Conservation (phyloP, 2,888 invertebrate species). For the Agrotis segetum region DNA sequence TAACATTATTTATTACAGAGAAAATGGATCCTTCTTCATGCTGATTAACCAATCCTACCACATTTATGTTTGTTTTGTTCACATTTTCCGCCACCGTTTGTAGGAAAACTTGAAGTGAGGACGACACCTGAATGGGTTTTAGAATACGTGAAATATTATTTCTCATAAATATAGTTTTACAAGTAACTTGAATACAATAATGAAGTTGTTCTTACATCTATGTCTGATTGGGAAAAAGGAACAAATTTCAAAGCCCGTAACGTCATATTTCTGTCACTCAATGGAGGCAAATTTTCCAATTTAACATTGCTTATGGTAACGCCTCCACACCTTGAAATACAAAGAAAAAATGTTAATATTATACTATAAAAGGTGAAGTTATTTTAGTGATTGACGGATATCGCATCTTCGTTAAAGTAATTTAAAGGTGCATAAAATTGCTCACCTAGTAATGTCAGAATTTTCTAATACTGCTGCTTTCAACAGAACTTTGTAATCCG, state of each 20-base stretch:
- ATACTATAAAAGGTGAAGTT: too few species aligned
- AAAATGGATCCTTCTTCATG: conserved; percentile 40
- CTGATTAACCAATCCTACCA: conserved; percentile 55
- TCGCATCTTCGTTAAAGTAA: too few species aligned
- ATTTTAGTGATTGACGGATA: too few species aligned
- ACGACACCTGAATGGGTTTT: conserved; percentile 40
- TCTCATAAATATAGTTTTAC: neutral
- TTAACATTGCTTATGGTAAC: conserved; percentile 64
- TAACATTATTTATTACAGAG: conserved; percentile 43
- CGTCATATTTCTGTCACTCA: conserved; percentile 32
- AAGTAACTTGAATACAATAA: too few species aligned
- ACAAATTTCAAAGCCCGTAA: conserved; percentile 60
- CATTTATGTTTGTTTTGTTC: conserved; percentile 56
- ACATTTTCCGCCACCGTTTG: conserved; percentile 70
- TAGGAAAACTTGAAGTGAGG: conserved; percentile 62
- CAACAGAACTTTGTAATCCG: too few species aligned
- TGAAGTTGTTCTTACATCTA: conserved; percentile 57
- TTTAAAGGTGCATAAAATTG: too few species aligned
- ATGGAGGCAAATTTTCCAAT: conserved; percentile 55
- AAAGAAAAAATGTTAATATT: too few species aligned
- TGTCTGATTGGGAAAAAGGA: conserved; percentile 35
- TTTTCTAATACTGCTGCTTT: too few species aligned
- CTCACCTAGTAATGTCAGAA: too few species aligned
- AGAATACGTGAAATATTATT: neutral
- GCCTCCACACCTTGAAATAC: conserved; percentile 70